Percentiles rank a stretch among this genome's conserved stretches.
phyloP scores from a whole-genome alignment of 2,797 vertebrate genomes.

The Syngnathus rostellatus region DNA sequence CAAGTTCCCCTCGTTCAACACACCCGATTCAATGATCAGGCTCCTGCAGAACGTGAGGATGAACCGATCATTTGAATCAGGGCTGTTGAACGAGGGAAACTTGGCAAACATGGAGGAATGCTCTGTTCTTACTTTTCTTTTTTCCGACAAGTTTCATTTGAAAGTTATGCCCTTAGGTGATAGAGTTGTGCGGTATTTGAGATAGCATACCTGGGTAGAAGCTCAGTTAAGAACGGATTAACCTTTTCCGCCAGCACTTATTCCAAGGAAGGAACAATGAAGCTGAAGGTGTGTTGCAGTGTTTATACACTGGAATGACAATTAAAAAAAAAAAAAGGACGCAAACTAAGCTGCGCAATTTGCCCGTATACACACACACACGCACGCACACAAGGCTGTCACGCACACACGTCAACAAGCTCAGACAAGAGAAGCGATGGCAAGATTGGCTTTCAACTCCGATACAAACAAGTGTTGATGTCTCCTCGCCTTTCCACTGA shows the following conservation, averaged over 20 bases:
- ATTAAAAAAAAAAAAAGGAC: background rate
- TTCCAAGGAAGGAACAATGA: background rate
- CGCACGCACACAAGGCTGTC: constrained; percentile 1
- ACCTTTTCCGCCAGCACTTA: too few relatives aligned
- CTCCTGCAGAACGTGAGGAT: too few relatives aligned
- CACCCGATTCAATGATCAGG: too few relatives aligned
- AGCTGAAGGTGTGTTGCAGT: constrained; percentile 31
- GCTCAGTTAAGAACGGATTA: too few relatives aligned
- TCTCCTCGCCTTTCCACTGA: constrained; percentile 18
- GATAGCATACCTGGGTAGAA: too few relatives aligned
- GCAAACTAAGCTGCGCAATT: constrained; percentile 1
- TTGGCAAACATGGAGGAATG: too few relatives aligned
- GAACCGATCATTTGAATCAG: too few relatives aligned
- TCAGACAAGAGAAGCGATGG: constrained; percentile 34
- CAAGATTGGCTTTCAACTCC: constrained; percentile 36
- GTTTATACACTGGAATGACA: background rate
- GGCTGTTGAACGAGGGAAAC: too few relatives aligned
- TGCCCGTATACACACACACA: background rate
- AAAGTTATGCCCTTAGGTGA: too few relatives aligned
- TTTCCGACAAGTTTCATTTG: background rate
- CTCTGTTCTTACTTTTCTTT: too few relatives aligned
- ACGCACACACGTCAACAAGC: constrained; percentile 18
- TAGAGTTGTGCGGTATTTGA: too few relatives aligned
- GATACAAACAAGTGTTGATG: constrained; percentile 24
- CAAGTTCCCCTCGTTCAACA: too few relatives aligned